Conservation (phyloP, 2,113 vertebrate genomes). For the Ciconia maguari region DNA sequence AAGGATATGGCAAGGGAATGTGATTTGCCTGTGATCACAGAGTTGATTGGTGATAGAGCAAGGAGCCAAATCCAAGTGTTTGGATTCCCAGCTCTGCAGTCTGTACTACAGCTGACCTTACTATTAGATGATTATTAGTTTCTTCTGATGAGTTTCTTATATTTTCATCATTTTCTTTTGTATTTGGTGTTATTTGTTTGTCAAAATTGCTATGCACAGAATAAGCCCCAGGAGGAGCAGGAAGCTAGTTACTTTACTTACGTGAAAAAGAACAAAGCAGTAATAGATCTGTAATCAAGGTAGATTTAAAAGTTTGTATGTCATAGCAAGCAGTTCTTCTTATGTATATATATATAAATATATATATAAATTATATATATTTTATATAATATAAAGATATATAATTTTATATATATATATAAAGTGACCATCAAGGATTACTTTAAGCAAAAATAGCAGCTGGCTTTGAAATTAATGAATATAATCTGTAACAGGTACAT, state of each 20-base stretch:
- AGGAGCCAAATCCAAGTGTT: background rate
- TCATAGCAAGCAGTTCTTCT: background rate
- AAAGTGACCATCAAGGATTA: slow-evolving; percentile 9
- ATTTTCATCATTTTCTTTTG: background rate
- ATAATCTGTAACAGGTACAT: slow-evolving; percentile 76
- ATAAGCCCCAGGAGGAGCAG: background rate
- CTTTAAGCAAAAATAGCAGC: slow-evolving; percentile 64
- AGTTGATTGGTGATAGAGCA: background rate
- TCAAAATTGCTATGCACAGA: background rate
- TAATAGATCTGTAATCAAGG: background rate
- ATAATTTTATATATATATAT: background rate
- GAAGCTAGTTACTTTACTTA: background rate
- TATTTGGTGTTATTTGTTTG: background rate
- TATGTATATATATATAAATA: background rate
- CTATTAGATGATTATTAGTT: background rate
- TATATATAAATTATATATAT: too few species aligned
- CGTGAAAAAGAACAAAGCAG: background rate
- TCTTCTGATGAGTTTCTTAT: background rate
- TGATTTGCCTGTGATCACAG: background rate
- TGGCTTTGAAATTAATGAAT: slow-evolving; percentile 75
- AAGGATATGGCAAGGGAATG: background rate
- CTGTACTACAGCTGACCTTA: background rate
- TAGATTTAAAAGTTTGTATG: background rate
- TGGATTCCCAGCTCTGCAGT: background rate
- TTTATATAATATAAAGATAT: too few species aligned